Evolutionary conservation across 2,888 invertebrate species (phyloP).

Genomic region (Limnephilus marmoratus): DNA sequence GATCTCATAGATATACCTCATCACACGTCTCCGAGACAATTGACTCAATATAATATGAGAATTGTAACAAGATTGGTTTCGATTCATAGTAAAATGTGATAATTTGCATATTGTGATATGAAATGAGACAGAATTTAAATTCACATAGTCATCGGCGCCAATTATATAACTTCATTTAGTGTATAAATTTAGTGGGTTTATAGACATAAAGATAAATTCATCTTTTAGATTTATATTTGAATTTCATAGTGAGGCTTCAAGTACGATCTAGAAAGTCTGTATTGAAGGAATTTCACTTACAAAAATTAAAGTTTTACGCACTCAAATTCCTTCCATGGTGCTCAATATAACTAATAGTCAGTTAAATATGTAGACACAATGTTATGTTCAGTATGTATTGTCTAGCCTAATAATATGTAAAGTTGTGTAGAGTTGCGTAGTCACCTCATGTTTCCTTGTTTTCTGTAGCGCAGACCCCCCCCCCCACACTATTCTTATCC

Average conservation of each 20-base stretch:
- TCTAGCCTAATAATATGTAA: constrained; percentile 62
- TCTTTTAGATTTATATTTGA: constrained; percentile 34
- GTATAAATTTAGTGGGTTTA: constrained; percentile 17
- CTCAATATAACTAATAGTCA: constrained; percentile 73
- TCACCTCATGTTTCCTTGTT: constrained; percentile 12
- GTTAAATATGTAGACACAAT: constrained; percentile 56
- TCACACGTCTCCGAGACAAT: not conserved
- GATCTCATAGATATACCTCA: not conserved
- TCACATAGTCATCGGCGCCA: constrained; percentile 51
- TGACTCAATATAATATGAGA: not conserved
- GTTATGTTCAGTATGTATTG: constrained; percentile 47
- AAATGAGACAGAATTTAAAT: constrained; percentile 42
- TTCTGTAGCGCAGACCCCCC: not conserved
- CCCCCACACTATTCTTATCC: not conserved
- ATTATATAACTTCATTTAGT: constrained; percentile 47
- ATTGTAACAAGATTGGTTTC: constrained; percentile 25
- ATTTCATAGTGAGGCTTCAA: constrained; percentile 29
- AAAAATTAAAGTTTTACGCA: constrained; percentile 72
- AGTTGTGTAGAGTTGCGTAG: constrained; percentile 53
- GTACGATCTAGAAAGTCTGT: constrained; percentile 38
- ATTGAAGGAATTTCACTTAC: constrained; percentile 38
- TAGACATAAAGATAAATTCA: constrained; percentile 9
- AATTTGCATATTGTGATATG: constrained; percentile 54
- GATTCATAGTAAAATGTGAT: constrained; percentile 59
- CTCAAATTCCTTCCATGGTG: constrained; percentile 84